Conservation (phyloP, 2,113 vertebrate species). For the Nymphicus hollandicus region DNA sequence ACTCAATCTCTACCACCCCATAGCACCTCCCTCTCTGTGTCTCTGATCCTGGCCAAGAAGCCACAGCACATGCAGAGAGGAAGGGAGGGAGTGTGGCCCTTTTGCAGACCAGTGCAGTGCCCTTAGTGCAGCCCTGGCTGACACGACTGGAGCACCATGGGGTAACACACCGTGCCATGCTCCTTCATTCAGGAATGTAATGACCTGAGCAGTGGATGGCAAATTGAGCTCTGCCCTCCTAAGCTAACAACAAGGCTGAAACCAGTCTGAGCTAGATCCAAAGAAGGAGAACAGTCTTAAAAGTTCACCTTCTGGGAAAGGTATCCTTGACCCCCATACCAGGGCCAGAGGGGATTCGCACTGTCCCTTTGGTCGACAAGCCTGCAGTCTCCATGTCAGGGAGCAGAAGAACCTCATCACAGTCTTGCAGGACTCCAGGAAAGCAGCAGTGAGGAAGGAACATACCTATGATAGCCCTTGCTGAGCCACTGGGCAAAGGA, state of each 20-base stretch:
- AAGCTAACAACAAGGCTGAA: background rate
- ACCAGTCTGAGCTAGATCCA: background rate
- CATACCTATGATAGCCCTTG: background rate
- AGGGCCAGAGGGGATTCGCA: background rate
- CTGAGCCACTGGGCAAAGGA: background rate
- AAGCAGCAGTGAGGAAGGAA: background rate
- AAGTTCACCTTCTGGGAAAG: background rate
- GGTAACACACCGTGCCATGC: background rate
- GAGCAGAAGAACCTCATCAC: background rate
- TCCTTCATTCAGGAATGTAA: background rate
- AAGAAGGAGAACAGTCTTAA: background rate
- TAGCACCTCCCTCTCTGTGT: background rate
- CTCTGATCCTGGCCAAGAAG: background rate
- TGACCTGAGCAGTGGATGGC: background rate
- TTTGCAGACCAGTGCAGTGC: background rate
- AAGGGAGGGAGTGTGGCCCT: background rate
- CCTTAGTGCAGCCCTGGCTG: background rate
- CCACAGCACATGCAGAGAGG: background rate
- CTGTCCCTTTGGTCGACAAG: background rate
- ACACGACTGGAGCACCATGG: accelerated
- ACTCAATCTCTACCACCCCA: background rate
- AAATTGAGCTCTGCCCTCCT: background rate
- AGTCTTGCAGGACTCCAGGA: background rate
- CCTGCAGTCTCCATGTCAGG: background rate
- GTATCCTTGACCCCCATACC: background rate